Base-by-base conservation (phyloP, 2,888 invertebrate genomes). In the Myopa tessellatipennis region DNA sequence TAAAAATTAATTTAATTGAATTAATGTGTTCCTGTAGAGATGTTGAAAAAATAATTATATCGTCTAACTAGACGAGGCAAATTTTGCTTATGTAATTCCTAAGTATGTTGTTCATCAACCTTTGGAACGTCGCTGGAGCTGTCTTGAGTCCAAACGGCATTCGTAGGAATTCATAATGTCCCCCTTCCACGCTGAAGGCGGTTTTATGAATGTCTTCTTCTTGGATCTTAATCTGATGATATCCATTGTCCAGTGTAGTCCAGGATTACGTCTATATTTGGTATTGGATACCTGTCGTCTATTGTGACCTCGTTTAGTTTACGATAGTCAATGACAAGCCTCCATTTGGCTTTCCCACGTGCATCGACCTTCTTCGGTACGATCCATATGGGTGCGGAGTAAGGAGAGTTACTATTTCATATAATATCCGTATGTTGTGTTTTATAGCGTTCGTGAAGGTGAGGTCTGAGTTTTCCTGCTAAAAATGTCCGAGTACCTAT, bases 251-350 rank as follows among this genome's bases (percentile, higher is more conserved):
- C 55, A 68, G 60, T 4, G 72, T 72, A 7, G 26, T 79, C 79
- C 1, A 75, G 55, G 14, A 79, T 79, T 16, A 77, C 79, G 18
- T 79, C 75, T 6, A 79, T 79, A n/a, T 76, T 77, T 3, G 75
- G 76, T 4, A 77, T 79, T 7, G 76, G 77, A 58, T 76, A 79
- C 12, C 40, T 69, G 55, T 79, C 77, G 5, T 76, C 67, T 12
- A 79, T 71, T 4, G 76, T 77, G 18, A 38, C 50, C 10, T 79
- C 76, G 61, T 77, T 76, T 4, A 79, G 68, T 68, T 78, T 79
- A 3, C 77, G 2, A 18, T 77, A 79, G 50, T 78, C 79, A 3
- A 79, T 52, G 50, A 78, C 78, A 8, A 79, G 55, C 55, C 78
- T 52, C 78, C 77, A 78, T 60, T 76, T 78, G 0, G 16, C 14